Evolutionary conservation across 92 coral and sea anemone genomes (phyloP), one percentile per base, ranked within the genome.

Genomic region (Plumapathes pennacea): DNA sequence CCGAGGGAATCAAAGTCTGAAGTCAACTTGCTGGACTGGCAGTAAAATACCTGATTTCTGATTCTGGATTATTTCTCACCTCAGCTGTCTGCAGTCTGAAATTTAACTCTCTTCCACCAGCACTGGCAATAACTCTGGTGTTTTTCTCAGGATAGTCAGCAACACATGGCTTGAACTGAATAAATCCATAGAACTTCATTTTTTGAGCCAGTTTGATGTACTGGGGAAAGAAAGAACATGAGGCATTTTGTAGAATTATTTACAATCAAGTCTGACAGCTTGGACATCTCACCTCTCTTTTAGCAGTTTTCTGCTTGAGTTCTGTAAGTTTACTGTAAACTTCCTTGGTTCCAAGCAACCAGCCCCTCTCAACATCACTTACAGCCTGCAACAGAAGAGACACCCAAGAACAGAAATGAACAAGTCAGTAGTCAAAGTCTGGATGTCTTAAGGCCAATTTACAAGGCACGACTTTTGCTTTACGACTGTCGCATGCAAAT

Each of bases 301-400:
- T 86, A 0, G 81, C 70, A 3, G 84, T 78, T 74, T 81, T 82
- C 58, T 77, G 80, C 54, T 90, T 90, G 25, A 90, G 77, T 36
- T 61, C 69, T 3, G 63, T 57, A 3, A 90, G 77, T 62, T 86
- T 77, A 29, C 78, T 68, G 48, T 87, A 73, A 2, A 84, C 90
- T 45, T 90, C 97, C 56, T 84, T 84, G 8, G 90, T 73, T 18
- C 90, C 95, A 23, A 69, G 63, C 8, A 89, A 78, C 97, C 97
- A 90, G 3, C 89, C 97, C 73, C 86, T 79, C 20, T 90, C 97
- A 31, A 90, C 64, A 54, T 90, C 97, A 79, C 96, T 90, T 9
- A 87, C 90, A 40, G 97, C 95, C 97, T 90, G 67, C 11, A 58
- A 33, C 25, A 10, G 40, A 38, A 55, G 17, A 50, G 34, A 10